Base-by-base conservation (phyloP, 2,113 vertebrate species). In the Ameiurus melas region DNA sequence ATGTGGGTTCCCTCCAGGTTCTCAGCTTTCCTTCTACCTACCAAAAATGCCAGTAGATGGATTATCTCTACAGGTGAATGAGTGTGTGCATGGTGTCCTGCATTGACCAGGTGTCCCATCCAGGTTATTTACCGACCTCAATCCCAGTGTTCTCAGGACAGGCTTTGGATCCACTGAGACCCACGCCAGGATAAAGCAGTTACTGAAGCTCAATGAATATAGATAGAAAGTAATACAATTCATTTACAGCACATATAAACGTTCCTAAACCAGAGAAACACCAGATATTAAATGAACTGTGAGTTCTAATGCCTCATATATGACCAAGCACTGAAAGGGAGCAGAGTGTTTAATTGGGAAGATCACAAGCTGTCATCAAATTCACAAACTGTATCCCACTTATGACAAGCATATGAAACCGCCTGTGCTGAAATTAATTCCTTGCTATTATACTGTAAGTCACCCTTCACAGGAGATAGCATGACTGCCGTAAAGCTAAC, bases 321-420 rank as follows among this genome's bases (percentile, higher is more conserved):
- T 78, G 58, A 62, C 85, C 73, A 78, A 62, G 55, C 22, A 30
- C 51, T 66, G 77, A 68, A 62, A 66, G 73, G 14, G 25, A 81
- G 47, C 19, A 43, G 39, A 70, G 60, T 66, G 58, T 86, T 79
- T 78, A 86, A 86, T 79, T 79, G 85, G 36, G 58, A 79, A 53
- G 58, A 62, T 62, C 70, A 60, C 58, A 83, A 62, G 80, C 80
- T 83, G 80, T 62, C 80, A 43, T 79, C 73, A 85, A 75, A 85
- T 57, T 85, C 30, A 64, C 60, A 75, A 75, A 22, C 57, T 27
- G 82, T 87, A 81, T 55, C 27, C 85, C 33, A 30, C 78, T 85
- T 78, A 64, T 60, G n/a, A 66, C 75, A 85, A 82, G 68, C 66
- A 66, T 51, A 73, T 68, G 57, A 87, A 90, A 88, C 82, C 16